These are phyloP conservation scores for Glossosoma conforme DNA, from an alignment of 1,140 invertebrate genomes.

Conservation along the genomic window DNA sequence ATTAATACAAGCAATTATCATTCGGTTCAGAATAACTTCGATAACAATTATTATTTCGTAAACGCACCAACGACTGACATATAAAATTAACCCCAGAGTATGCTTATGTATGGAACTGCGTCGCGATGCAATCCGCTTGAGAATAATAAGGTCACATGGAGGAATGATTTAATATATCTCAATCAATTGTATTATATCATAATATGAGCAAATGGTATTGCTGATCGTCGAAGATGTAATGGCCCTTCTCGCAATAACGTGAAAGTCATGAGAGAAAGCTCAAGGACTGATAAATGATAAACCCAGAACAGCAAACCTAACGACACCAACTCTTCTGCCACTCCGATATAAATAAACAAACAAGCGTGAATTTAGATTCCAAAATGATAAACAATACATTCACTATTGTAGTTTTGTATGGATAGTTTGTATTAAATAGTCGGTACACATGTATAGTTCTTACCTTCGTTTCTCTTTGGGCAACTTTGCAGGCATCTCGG, in stretches of 20 bases:
- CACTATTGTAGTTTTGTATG: too few species aligned
- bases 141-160: slow-evolving; percentile 4
- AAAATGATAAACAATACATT: too few species aligned
- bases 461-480: slow-evolving; percentile 45
- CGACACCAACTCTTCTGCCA: not conserved
- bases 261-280: slow-evolving; percentile 24
- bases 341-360: slow-evolving; percentile 11
- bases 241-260: not conserved
- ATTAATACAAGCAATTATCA: too few species aligned
- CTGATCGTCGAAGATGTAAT: not conserved
- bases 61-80: slow-evolving; percentile 1
- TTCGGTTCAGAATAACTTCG: too few species aligned
- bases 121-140: not conserved
- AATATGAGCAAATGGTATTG: too few species aligned
- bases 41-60: too few species aligned
- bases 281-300: slow-evolving; percentile 14
- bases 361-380: too few species aligned
- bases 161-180: not conserved
- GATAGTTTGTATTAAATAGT: too few species aligned
- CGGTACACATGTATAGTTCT: too few species aligned
- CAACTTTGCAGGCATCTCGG: slow-evolving; percentile 45
- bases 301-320: slow-evolving; percentile 12
- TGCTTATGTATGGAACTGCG: not conserved
- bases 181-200: too few species aligned
- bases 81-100: not conserved